phyloP scores from a whole-genome alignment of 2,888 invertebrate genomes.

The Hemaris fuciformis region DNA sequence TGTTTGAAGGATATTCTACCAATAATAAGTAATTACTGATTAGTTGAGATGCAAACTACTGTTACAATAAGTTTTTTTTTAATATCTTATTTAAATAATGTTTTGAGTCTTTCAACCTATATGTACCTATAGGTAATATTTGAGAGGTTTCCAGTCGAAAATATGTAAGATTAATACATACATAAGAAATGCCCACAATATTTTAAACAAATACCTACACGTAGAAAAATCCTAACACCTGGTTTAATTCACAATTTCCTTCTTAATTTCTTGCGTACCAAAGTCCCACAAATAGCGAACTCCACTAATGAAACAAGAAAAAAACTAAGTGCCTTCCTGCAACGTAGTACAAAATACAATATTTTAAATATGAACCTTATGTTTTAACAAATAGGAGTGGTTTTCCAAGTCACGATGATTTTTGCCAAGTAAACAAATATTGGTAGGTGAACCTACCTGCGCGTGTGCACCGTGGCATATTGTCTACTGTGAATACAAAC shows the following conservation, averaged over 20 bases:
- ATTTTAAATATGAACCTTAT: slow-evolving; percentile 29
- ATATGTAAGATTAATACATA: not conserved
- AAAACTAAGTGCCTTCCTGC: slow-evolving; percentile 68
- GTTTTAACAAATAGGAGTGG: slow-evolving; percentile 20
- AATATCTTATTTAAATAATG: too few species aligned
- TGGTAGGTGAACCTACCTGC: slow-evolving; percentile 70
- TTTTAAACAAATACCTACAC: not conserved
- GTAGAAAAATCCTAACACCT: slow-evolving; percentile 59
- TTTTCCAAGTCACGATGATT: slow-evolving; percentile 10
- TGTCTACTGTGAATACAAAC: slow-evolving; percentile 73
- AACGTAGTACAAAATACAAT: slow-evolving; percentile 27
- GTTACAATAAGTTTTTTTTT: too few species aligned
- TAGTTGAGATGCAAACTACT: too few species aligned
- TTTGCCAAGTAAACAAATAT: slow-evolving; percentile 23
- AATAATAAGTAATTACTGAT: too few species aligned
- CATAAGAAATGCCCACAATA: not conserved
- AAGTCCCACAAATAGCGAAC: slow-evolving; percentile 76
- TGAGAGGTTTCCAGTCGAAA: too few species aligned
- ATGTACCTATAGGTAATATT: too few species aligned
- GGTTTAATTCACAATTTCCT: slow-evolving; percentile 74
- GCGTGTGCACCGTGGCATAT: slow-evolving; percentile 67
- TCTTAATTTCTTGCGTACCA: slow-evolving; percentile 75
- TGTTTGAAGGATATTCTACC: too few species aligned
- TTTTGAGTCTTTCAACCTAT: too few species aligned
- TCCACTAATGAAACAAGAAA: slow-evolving; percentile 78